Evolutionary conservation across 2,797 vertebrate genomes (phyloP).

Genomic region (Buphagus erythrorhynchus): DNA sequence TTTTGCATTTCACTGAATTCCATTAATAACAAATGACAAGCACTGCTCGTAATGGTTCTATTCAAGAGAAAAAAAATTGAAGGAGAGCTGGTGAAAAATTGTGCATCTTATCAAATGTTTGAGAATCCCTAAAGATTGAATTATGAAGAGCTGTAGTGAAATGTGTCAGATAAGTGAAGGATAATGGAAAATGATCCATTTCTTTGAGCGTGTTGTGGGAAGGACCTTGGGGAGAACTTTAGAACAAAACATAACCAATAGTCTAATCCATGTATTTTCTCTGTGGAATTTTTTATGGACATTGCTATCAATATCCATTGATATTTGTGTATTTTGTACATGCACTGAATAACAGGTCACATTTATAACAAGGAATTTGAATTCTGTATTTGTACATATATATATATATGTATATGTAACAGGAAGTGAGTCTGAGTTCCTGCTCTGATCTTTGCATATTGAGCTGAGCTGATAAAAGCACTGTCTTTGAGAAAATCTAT

Average conservation of each 20-base stretch:
- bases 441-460: background rate
- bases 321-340: background rate
- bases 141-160: background rate
- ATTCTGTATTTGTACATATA: background rate
- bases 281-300: background rate
- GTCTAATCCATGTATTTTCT: background rate
- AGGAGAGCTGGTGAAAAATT: background rate
- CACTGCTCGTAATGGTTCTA: background rate
- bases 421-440: background rate
- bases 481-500: background rate
- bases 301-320: background rate
- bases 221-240: background rate
- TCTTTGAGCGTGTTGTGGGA: background rate
- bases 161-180: background rate
- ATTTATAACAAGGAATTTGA: background rate
- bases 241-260: background rate
- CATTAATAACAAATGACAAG: background rate
- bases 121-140: background rate
- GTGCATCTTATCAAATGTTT: background rate
- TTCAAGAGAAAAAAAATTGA: background rate
- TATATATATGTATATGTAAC: background rate
- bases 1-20: background rate
- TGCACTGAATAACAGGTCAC: background rate
- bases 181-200: background rate
- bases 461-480: background rate